Percentiles rank a stretch among this genome's conserved stretches.
Conservation (phyloP, 1,140 invertebrate genomes). For the Agrilus planipennis region DNA sequence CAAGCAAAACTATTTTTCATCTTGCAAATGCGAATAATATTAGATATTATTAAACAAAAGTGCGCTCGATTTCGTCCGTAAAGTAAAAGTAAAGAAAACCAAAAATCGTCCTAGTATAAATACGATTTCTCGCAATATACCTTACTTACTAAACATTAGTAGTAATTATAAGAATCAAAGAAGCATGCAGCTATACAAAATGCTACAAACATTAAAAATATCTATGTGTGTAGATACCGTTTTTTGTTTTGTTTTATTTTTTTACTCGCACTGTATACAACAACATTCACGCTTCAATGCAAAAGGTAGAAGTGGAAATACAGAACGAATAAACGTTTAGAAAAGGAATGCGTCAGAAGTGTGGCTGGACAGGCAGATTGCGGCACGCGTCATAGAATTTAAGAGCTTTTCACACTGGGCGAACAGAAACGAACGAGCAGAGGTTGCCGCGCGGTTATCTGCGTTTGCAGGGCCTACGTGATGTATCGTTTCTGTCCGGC, state of each 20-base stretch:
- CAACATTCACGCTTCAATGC: constrained; percentile 11
- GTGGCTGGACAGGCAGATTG: constrained; percentile 1
- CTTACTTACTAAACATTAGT: constrained; percentile 9
- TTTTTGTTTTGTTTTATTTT: constrained; percentile 9
- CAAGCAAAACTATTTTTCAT: too few species aligned
- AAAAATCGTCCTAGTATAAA: neutral
- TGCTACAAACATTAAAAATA: constrained; percentile 29
- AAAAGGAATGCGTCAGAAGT: constrained; percentile 27
- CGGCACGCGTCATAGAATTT: neutral
- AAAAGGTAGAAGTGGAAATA: constrained; percentile 20
- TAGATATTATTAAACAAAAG: too few species aligned
- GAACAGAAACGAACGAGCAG: constrained; percentile 3
- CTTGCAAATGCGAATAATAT: too few species aligned
- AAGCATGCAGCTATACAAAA: constrained; percentile 32
- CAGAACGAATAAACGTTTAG: constrained; percentile 29
- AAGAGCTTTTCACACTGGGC: constrained; percentile 1
- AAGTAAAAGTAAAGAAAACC: too few species aligned
- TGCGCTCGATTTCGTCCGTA: too few species aligned
- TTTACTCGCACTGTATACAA: constrained; percentile 16
- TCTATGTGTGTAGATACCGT: constrained; percentile 15
- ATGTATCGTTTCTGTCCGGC: constrained; percentile 1
- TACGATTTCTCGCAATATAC: neutral
- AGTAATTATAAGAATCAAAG: constrained; percentile 20
- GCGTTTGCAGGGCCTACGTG: neutral
- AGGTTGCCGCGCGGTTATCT: too few species aligned